Percentiles rank a stretch among this genome's conserved stretches.
Evolutionary conservation across 2,113 vertebrate genomes (phyloP).

Genomic region (Bostrychus sinensis): DNA sequence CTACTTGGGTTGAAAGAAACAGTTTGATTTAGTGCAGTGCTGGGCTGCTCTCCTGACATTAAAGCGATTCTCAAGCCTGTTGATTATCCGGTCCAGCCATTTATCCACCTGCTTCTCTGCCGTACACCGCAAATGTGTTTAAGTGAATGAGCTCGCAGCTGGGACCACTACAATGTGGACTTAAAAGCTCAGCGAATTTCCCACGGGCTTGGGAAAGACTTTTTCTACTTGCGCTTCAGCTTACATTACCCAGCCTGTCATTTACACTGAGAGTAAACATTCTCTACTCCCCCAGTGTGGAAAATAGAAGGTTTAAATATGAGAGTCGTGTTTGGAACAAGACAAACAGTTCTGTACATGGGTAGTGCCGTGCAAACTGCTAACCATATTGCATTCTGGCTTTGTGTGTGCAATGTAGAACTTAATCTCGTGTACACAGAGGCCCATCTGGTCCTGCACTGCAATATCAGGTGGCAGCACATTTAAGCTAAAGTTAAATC

Average conservation of each 20-base stretch:
- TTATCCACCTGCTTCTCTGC: slow-evolving; percentile 1
- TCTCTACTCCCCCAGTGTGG: not conserved
- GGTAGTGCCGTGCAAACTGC: not conserved
- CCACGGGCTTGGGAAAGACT: not conserved
- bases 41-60: not conserved
- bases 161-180: slow-evolving; percentile 2
- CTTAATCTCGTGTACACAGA: no score
- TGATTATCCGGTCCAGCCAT: not conserved
- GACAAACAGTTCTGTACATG: not conserved
- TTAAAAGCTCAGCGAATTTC: slow-evolving; percentile 15
- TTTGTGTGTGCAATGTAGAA: no score
- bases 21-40: not conserved
- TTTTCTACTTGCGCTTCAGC: not conserved
- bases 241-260: slow-evolving; percentile 11
- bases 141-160: not conserved
- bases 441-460: no score
- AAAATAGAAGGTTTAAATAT: not conserved
- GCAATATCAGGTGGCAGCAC: no score
- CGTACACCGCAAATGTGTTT: slow-evolving; percentile 4
- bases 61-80: not conserved
- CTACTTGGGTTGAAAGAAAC: not conserved
- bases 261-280: not conserved
- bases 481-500: no score
- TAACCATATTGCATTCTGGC: not conserved
- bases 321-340: not conserved